Evolutionary conservation across 2,888 invertebrate species (phyloP), one percentile per base, ranked within the genome.

Genomic region (Scelioninae gen. 1): DNA sequence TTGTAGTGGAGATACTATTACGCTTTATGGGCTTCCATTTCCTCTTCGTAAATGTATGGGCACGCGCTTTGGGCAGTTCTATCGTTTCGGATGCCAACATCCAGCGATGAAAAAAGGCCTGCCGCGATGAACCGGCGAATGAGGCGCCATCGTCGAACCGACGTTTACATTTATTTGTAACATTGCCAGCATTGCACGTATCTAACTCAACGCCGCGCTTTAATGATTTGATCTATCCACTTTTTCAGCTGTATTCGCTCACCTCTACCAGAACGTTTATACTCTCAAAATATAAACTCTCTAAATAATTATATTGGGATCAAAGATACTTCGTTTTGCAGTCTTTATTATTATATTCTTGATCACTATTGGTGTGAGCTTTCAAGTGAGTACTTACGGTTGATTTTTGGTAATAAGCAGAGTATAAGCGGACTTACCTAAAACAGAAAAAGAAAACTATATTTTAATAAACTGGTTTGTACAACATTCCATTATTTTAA

Each of bases 11-110:
- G 80, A 81, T 81, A 81, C 69, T 77, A 82, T 82, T 82, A 72
- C 82, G 71, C 76, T 82, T 77, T 82, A 82, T 82, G 82, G 77
- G 72, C 77, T 72, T 82, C 82, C 82, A 82, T 77, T 82, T 82
- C 82, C 82, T 77, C 49, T 47, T 31, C 72, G 77, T 77, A 77
- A 82, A 82, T 82, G 72, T 82, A 82, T 74, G 72, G 68, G 72
- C 82, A 82, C 78, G 78, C 78, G 74, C 78, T 72, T 69, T 78
- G 72, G 76, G 77, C 77, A 82, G 82, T 55, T 74, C 58, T 53
- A 63, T 58, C 63, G 77, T 15, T 78, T 82, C 72, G 77, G 56
- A 82, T 78, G 78, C 77, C 77, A 82, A 74, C 74, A 82, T 58
- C 32, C 56, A 62, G 56, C 60, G 62, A 78, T 74, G 69, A 78